Percentiles rank a stretch among this genome's conserved stretches.
Conservation (phyloP, 2,888 invertebrate species). For the Scaptodrosophila latifasciaeformis region DNA sequence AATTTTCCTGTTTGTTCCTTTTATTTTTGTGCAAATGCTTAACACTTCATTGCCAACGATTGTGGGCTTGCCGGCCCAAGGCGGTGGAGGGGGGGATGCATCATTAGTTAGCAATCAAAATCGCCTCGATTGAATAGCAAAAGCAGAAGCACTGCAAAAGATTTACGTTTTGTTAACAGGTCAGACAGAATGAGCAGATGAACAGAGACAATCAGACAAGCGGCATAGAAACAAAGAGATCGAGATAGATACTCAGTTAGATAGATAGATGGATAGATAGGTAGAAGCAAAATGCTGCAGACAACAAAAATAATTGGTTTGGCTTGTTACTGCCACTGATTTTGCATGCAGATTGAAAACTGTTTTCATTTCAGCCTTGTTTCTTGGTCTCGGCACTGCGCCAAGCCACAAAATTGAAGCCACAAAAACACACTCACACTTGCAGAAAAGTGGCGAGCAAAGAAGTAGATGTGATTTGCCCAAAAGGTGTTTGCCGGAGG, state of each 20-base stretch:
- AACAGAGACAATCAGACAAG: too few relatives aligned
- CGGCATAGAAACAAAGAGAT: too few relatives aligned
- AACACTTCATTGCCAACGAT: slow-evolving; percentile 47
- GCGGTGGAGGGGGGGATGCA: too few relatives aligned
- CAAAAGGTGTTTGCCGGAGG: too few relatives aligned
- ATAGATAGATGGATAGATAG: too few relatives aligned
- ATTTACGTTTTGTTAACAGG: too few relatives aligned
- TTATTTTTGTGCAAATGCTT: slow-evolving; percentile 4
- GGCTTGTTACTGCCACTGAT: slow-evolving; percentile 24
- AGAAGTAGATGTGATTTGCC: too few relatives aligned
- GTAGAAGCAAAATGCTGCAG: too few relatives aligned
- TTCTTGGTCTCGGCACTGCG: slow-evolving; percentile 4
- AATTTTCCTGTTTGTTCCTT: slow-evolving; percentile 41
- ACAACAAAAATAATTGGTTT: slow-evolving; percentile 21
- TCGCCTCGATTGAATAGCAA: slow-evolving; percentile 1
- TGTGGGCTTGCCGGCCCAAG: too few relatives aligned
- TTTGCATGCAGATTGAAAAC: slow-evolving; percentile 55
- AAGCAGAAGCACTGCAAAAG: slow-evolving; percentile 3
- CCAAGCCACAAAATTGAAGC: slow-evolving; percentile 13
- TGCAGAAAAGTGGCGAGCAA: too few relatives aligned
- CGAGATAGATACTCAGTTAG: too few relatives aligned
- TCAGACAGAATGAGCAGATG: too few relatives aligned
- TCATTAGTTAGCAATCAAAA: slow-evolving; percentile 25
- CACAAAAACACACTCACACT: slow-evolving; percentile 14
- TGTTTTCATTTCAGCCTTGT: slow-evolving; percentile 9